Evolutionary conservation across 1,140 invertebrate genomes (phyloP).

Genomic region (Drosophila bocki): DNA sequence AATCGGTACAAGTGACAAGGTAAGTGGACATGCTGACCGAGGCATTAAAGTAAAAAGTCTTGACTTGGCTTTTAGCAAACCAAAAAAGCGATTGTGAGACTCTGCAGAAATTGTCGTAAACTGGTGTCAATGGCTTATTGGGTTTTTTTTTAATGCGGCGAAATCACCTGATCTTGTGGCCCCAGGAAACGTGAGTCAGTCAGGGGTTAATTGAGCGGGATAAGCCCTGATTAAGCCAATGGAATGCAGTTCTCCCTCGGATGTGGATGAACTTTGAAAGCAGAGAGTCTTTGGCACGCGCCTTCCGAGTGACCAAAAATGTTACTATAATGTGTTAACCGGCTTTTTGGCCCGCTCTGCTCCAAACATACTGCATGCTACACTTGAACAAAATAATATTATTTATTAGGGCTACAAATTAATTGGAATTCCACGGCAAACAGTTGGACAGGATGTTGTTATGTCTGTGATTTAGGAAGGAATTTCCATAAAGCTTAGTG

Average conservation of each 20-base stretch:
- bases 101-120: conserved; percentile 49
- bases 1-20: conserved; percentile 47
- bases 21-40: conserved; percentile 55
- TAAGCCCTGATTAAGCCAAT: conserved; percentile 29
- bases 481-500: neutral
- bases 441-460: neutral
- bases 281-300: conserved; percentile 67
- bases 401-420: neutral
- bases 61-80: conserved; percentile 25
- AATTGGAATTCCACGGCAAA: neutral
- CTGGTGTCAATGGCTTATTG: conserved; percentile 67
- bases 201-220: conserved; percentile 31
- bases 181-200: conserved; percentile 48
- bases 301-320: conserved; percentile 33
- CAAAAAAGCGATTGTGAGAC: conserved; percentile 38
- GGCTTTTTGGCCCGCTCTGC: conserved; percentile 57
- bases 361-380: neutral
- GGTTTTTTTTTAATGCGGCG: conserved; percentile 40
- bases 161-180: conserved; percentile 64
- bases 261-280: conserved; percentile 14
- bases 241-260: conserved; percentile 46
- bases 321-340: conserved; percentile 58
- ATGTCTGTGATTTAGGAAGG: too few relatives aligned
- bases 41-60: conserved; percentile 41
- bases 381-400: neutral